Conservation (phyloP, 2,113 vertebrate genomes). For the Agelaius tricolor region DNA sequence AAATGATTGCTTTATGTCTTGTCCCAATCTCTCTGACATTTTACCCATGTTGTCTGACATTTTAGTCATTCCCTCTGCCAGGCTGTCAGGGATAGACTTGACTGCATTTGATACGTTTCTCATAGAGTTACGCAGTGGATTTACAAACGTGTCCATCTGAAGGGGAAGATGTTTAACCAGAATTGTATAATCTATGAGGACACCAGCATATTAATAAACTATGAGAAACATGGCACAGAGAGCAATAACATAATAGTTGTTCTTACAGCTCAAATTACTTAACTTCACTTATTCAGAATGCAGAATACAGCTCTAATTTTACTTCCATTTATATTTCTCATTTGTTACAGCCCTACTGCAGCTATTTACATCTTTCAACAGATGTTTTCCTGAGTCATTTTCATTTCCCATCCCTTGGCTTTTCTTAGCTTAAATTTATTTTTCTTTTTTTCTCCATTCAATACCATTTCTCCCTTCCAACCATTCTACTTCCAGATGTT, state of each 20-base stretch:
- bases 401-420: not conserved
- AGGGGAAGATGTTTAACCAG: constrained; percentile 71
- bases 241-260: not conserved
- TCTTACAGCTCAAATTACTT: not conserved
- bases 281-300: not conserved
- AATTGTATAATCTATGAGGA: constrained; percentile 59
- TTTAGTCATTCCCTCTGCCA: constrained; percentile 97
- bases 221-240: constrained; percentile 26
- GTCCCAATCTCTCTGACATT: constrained; percentile 95
- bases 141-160: constrained; percentile 99
- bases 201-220: constrained; percentile 16
- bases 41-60: constrained; percentile 98
- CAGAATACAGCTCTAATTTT: not conserved
- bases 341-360: not conserved
- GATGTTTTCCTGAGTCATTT: not conserved
- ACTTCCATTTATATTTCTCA: not conserved
- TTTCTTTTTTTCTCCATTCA: not conserved
- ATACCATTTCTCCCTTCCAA: not conserved
- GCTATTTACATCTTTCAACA: not conserved
- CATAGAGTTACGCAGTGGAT: constrained; percentile 98
- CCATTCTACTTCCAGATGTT: not conserved
- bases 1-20: constrained; percentile 97
- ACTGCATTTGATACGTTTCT: constrained; percentile 97
- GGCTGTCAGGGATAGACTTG: constrained; percentile 95
- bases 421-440: constrained; percentile 6